A percentile compares a stretch with the other conserved stretches of the same genome.
Evolutionary conservation across 2,113 vertebrate genomes (phyloP).

Genomic region (Erpornis zantholeuca): DNA sequence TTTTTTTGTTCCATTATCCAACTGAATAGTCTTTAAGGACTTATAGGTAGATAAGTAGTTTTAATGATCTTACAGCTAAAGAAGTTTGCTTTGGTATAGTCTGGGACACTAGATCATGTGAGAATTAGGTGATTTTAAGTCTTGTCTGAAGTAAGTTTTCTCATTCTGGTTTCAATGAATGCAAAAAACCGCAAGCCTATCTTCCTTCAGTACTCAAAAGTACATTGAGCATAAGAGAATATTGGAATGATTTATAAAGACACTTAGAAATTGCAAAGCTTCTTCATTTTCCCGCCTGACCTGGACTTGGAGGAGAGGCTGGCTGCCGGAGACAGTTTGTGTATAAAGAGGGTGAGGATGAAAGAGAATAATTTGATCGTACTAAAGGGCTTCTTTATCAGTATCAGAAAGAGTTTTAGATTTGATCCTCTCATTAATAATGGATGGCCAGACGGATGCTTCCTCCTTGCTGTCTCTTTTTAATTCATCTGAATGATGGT

Average conservation of each 20-base stretch:
- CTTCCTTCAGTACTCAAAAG: background rate
- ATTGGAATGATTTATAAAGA: background rate
- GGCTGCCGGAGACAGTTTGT: background rate
- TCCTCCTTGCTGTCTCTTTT: background rate
- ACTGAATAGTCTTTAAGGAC: background rate
- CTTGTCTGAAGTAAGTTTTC: background rate
- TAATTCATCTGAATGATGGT: background rate
- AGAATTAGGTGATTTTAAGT: background rate
- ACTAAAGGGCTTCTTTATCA: background rate
- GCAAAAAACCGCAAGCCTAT: background rate
- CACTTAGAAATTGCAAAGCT: background rate
- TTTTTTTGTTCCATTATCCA: background rate
- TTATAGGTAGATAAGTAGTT: background rate
- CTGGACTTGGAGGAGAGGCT: background rate
- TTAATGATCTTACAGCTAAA: background rate
- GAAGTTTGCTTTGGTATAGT: background rate
- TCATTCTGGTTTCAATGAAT: background rate
- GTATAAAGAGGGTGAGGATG: background rate
- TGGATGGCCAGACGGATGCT: background rate
- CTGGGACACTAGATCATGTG: background rate
- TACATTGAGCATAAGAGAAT: background rate
- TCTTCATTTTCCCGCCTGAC: background rate
- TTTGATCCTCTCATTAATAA: conserved; percentile 47
- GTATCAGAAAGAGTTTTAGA: conserved; percentile 33
- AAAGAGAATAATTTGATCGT: background rate